These are phyloP conservation scores for Paguma larvata DNA, from an alignment of 2,797 vertebrate genomes.

Conservation along the genomic window DNA sequence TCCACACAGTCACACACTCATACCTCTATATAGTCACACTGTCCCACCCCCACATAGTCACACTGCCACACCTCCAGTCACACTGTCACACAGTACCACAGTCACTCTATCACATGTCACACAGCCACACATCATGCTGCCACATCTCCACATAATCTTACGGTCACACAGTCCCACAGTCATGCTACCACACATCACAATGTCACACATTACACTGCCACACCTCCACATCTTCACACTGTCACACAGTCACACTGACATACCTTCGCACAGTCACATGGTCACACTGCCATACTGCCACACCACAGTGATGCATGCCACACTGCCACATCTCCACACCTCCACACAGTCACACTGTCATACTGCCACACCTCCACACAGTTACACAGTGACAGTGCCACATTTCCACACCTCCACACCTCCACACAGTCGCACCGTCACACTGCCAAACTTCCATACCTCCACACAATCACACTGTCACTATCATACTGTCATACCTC, in stretches of 20 bases:
- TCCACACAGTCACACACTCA: not conserved
- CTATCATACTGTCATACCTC: too few relatives aligned
- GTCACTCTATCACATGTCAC: too few relatives aligned
- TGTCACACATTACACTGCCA: too few relatives aligned
- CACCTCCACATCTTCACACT: not conserved
- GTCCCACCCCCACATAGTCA: not conserved
- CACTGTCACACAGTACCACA: not conserved
- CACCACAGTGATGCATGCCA: not conserved
- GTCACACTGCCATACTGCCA: not conserved
- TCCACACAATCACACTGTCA: not conserved
- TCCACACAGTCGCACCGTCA: not conserved
- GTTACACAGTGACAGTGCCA: not conserved
- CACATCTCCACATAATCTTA: not conserved
- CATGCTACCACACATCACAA: too few relatives aligned
- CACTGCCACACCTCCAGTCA: too few relatives aligned
- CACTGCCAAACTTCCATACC: not conserved
- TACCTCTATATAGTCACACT: not conserved
- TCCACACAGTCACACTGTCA: not conserved
- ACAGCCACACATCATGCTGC: too few relatives aligned
- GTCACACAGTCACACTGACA: not conserved
- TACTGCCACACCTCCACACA: accelerated
- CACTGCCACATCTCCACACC: not conserved
- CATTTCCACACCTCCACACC: not conserved
- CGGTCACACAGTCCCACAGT: too few relatives aligned
- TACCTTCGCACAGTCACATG: too few relatives aligned